Percentiles rank a stretch among this genome's conserved stretches.
These are phyloP conservation scores for Pangasius djambal DNA, from an alignment of 2,797 vertebrate genomes.

Conservation along the genomic window DNA sequence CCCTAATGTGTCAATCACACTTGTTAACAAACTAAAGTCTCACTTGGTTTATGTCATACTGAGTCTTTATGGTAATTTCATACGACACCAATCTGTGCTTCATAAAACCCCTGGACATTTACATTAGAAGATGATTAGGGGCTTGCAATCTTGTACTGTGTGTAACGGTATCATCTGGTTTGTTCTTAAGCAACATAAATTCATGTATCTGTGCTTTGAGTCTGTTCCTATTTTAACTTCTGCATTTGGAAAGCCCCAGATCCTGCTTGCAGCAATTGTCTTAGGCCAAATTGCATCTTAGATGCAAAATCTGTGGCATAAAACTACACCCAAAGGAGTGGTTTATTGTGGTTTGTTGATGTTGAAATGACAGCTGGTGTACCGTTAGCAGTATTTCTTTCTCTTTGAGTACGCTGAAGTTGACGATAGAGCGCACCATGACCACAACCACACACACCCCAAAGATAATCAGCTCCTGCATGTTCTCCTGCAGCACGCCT, in stretches of 20 bases:
- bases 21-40: neutral
- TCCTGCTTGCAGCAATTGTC: neutral
- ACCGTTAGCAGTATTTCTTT: slow-evolving; percentile 77
- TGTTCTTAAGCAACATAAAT: neutral
- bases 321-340: neutral
- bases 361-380: slow-evolving; percentile 6
- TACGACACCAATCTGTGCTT: neutral
- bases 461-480: slow-evolving; percentile 82
- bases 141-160: neutral
- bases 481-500: slow-evolving; percentile 86
- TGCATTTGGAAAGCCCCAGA: too few species aligned
- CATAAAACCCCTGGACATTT: neutral
- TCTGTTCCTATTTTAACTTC: slow-evolving; percentile 11
- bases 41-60: neutral
- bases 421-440: slow-evolving; percentile 81
- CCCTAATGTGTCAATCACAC: too few species aligned
- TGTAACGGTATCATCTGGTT: neutral
- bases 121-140: neutral
- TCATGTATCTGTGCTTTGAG: neutral
- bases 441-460: slow-evolving; percentile 75
- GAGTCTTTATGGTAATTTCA: neutral
- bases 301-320: neutral
- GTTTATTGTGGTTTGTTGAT: neutral
- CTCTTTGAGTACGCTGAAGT: slow-evolving; percentile 73
- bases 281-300: neutral